These are phyloP conservation scores for Varroa destructor DNA, from an alignment of 1,140 invertebrate genomes.

Conservation along the genomic window DNA sequence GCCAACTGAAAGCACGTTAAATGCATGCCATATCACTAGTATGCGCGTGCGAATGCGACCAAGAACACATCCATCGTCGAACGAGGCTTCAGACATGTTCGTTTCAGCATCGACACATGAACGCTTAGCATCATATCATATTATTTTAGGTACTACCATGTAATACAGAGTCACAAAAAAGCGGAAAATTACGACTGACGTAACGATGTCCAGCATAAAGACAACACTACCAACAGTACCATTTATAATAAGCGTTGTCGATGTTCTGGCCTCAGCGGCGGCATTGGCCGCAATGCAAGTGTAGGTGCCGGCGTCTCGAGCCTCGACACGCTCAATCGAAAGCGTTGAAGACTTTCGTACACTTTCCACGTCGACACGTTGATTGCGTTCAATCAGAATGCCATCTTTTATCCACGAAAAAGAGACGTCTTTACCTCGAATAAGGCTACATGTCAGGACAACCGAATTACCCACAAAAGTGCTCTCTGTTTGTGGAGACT, in stretches of 20 bases:
- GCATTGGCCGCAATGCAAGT: constrained; percentile 18
- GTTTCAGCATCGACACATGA: no score
- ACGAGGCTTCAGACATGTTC: no score
- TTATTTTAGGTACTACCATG: no score
- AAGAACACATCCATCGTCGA: no score
- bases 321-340: background rate
- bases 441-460: background rate
- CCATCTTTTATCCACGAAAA: constrained; percentile 23
- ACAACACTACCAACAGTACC: background rate
- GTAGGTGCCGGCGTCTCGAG: background rate
- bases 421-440: background rate
- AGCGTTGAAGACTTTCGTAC: constrained; percentile 1
- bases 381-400: background rate
- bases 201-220: no score
- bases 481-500: no score
- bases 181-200: no score
- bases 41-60: no score
- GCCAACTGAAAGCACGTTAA: no score
- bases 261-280: background rate
- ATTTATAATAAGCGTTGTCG: background rate
- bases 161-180: no score
- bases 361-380: background rate
- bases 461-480: background rate
- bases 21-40: no score
- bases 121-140: no score